Base-by-base conservation (phyloP, 2,888 invertebrate genomes). In the Candidula unifasciata region DNA sequence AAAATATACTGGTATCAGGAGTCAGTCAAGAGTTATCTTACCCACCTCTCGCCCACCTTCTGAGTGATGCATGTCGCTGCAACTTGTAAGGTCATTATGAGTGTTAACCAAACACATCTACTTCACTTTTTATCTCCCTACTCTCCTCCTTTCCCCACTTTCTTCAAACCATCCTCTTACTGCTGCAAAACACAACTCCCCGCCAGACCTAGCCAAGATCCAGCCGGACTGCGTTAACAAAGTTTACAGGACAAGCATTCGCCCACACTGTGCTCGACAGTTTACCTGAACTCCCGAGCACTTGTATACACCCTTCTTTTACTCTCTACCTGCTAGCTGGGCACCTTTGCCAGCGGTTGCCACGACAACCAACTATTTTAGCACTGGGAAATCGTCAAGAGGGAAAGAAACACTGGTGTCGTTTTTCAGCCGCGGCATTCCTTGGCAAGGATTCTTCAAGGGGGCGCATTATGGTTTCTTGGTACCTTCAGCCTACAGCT, bases 241-340 rank as follows among this genome's bases (percentile, higher is more conserved):
- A 21, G 18, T 71, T 71, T 16, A 44, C n/a, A 73, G n/a, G 73
- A n/a, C 52, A 73, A n/a, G n/a, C 44, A 27, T 52, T n/a, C 73
- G n/a, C 44, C 8, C 44, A 44, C 44, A 24, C n/a, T 13, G 33
- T 44, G 16, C n/a, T 44, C 3, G 27, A 44, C n/a, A 16, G 73
- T 73, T n/a, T 73, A 73, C 73, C 73, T 73, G 44, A 44, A 13
- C 73, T 54, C 54, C 2, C 18, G 27, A 0, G 2, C 8, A 30
- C 54, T 1, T 30, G 54, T 18, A 16, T 5, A 54, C 54, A 44
- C 60, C 35, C 18, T 33, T 10, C 30, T 44, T 24, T 13, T 78
- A 35, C 37, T 37, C 64, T 33, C 66, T 27, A n/a, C 24, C 3
- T 44, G 27, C 37, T 44, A 73, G 10, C 44, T 44, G 44, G 73